Conservation (phyloP, 2,113 vertebrate species). For the Murina feae region DNA sequence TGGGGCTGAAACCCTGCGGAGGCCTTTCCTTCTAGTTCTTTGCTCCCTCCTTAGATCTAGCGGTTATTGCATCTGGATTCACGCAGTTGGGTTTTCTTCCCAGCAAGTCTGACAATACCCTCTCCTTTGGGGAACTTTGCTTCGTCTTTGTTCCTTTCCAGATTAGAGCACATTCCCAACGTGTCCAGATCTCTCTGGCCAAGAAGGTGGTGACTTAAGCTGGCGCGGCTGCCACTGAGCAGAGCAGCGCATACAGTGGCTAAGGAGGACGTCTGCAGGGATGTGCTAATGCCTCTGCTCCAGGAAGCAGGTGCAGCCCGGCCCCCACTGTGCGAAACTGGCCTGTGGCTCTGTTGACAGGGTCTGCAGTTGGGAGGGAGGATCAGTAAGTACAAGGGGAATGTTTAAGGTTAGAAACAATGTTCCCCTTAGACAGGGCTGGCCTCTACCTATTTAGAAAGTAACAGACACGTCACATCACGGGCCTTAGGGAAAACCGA, state of each 20-base stretch:
- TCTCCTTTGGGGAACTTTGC: not conserved
- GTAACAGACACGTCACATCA: no score
- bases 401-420: not conserved
- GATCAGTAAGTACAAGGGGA: not conserved
- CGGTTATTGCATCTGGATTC: not conserved
- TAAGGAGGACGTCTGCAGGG: not conserved
- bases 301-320: not conserved
- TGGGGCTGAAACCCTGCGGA: not conserved
- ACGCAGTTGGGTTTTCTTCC: not conserved
- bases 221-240: fast-evolving
- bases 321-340: fast-evolving
- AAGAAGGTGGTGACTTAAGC: not conserved
- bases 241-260: not conserved
- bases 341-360: not conserved
- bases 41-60: not conserved
- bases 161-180: not conserved
- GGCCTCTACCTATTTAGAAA: no score
- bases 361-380: not conserved
- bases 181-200: not conserved
- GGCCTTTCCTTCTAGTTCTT: not conserved
- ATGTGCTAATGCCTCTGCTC: not conserved
- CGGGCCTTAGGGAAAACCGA: not conserved
- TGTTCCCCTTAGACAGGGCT: not conserved
- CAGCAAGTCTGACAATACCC: not conserved
- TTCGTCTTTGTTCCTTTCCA: not conserved